Evolutionary conservation across 2,888 invertebrate genomes (phyloP).

Genomic region (Melangyna quadrimaculata): DNA sequence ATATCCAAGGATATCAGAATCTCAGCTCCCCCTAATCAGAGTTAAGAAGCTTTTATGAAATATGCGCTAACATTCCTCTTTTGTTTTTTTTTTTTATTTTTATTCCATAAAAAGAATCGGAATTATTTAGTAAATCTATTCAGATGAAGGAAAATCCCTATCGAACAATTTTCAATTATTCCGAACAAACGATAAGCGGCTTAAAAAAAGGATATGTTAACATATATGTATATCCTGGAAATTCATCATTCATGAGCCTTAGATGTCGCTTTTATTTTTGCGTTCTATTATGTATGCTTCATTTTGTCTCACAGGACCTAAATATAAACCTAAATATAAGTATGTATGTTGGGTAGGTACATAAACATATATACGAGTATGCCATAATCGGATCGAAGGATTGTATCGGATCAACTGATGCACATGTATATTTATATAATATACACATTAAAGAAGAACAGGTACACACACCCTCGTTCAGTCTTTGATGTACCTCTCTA

Average conservation of each 20-base stretch:
- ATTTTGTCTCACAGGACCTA: constrained; percentile 18
- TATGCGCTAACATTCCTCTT: background rate
- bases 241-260: constrained; percentile 47
- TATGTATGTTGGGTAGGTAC: too few species aligned
- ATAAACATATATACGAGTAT: background rate
- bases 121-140: constrained; percentile 48
- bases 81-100: background rate
- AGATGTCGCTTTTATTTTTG: constrained; percentile 30
- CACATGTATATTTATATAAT: background rate
- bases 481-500: background rate
- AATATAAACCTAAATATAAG: background rate
- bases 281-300: constrained; percentile 31
- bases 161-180: constrained; percentile 61
- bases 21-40: background rate
- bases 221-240: constrained; percentile 28
- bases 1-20: background rate
- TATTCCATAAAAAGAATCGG: constrained; percentile 14
- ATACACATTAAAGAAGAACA: constrained; percentile 7
- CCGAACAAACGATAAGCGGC: constrained; percentile 58
- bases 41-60: constrained; percentile 12
- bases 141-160: constrained; percentile 25
- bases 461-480: background rate
- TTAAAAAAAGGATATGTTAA: constrained; percentile 53
- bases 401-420: constrained; percentile 28
- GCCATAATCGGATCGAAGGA: constrained; percentile 57